Evolutionary conservation across 2,888 invertebrate genomes (phyloP), one percentile per base, ranked within the genome.

Genomic region (Drosophila kuntzei): DNA sequence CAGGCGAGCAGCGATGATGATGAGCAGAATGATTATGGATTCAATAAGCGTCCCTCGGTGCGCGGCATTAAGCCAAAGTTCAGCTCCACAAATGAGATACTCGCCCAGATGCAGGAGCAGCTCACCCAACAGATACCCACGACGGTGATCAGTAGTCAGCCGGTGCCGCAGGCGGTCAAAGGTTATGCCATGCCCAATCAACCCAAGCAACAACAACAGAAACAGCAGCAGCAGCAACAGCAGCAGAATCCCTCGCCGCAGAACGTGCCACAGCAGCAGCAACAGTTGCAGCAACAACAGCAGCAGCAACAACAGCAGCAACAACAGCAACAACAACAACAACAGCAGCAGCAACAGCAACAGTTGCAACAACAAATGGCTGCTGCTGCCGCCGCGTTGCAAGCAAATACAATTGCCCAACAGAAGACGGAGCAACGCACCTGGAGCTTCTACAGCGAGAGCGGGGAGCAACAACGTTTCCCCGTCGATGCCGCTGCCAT

Each of bases 21-120:
- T 65, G 97, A 97, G 79, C 96, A 97, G 80, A 97, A 97, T 80
- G 97, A 97, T 90, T 97, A 97, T 84, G 97, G 97, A 0, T 97
- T 98, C 91, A 96, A 97, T 87, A 94, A 96, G 36, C 93, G 97
- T n/a, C 97, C 97, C 0, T 96, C 97, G 0, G 97, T 98, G 1
- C 94, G 97, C 1, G 97, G 97, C 0, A 97, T 98, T 71, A 97
- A 97, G 89, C 96, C 97, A n/a, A 95, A 96, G 75, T 95, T 97
- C 73, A 96, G 96, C 11, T 95, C 96, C 0, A 95, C 95, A 5
- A 96, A 95, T 71, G 96, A 96, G 85, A 96, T 97, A 39, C 93
- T 97, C 0, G 95, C 96, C 80, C 97, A 97, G 90, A 95, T 97
- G 93, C 96, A 96, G 90, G 95, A 95, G 60, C 95, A 96, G 80